Percentiles rank a stretch among this genome's conserved stretches.
phyloP scores from a whole-genome alignment of 1,140 invertebrate species.

The Gonioctena quinquepunctata region DNA sequence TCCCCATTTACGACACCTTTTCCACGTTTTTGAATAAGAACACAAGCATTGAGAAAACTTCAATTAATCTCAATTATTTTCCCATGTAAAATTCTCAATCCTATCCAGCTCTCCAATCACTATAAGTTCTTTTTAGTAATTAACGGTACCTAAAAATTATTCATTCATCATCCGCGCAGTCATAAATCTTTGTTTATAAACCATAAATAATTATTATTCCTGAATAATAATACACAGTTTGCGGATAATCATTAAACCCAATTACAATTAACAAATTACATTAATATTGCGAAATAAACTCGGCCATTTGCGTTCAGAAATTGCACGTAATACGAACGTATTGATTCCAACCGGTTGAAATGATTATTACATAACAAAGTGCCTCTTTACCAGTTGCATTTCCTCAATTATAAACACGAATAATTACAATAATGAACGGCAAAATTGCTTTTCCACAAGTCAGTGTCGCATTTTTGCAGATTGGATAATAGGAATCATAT shows the following conservation, averaged over 20 bases:
- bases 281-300: background rate
- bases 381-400: background rate
- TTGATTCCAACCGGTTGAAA: background rate
- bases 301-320: background rate
- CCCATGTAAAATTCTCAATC: too few relatives aligned
- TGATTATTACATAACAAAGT: background rate
- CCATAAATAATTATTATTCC: background rate
- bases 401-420: conserved; percentile 7
- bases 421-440: background rate
- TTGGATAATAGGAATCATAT: background rate
- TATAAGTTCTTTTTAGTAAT: too few relatives aligned
- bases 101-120: too few relatives aligned
- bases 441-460: background rate
- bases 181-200: too few relatives aligned
- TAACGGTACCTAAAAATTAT: too few relatives aligned
- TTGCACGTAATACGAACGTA: background rate
- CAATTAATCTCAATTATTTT: too few relatives aligned
- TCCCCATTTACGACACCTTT: too few relatives aligned
- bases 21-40: too few relatives aligned
- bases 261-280: background rate
- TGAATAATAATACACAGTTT: background rate
- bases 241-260: background rate
- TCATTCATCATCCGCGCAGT: too few relatives aligned
- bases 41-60: too few relatives aligned
- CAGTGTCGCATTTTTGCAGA: background rate